Conservation (phyloP, 2,888 invertebrate genomes). For the Coleophora flavipennella region DNA sequence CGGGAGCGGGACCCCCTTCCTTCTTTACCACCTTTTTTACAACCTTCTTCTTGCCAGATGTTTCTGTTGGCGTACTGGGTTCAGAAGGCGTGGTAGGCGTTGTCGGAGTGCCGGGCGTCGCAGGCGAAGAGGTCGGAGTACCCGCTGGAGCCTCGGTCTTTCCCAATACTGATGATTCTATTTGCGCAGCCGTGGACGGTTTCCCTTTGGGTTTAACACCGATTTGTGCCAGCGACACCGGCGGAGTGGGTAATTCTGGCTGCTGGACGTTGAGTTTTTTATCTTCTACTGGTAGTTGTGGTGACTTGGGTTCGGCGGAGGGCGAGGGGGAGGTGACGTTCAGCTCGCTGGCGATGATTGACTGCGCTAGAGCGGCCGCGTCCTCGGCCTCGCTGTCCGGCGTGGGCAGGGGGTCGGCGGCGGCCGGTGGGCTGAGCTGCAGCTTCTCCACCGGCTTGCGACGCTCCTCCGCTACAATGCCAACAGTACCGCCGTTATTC, state of each 20-base stretch:
- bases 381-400: constrained; percentile 68
- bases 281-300: constrained; percentile 24
- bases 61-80: constrained; percentile 23
- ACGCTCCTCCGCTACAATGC: constrained; percentile 70
- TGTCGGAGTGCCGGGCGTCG: constrained; percentile 8
- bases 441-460: constrained; percentile 59
- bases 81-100: constrained; percentile 15
- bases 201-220: constrained; percentile 56
- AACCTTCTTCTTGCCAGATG: constrained; percentile 54
- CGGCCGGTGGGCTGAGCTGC: constrained; percentile 52
- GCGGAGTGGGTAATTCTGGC: constrained; percentile 61
- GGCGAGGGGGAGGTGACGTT: constrained; percentile 41
- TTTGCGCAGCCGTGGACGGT: constrained; percentile 47
- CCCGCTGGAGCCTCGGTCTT: constrained; percentile 18
- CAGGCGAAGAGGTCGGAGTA: constrained; percentile 12
- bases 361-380: constrained; percentile 57
- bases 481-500: constrained; percentile 64
- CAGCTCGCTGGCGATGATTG: constrained; percentile 65
- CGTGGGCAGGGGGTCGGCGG: constrained; percentile 54
- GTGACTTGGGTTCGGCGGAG: constrained; percentile 25
- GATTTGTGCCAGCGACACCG: constrained; percentile 67
- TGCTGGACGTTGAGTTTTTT: constrained; percentile 44
- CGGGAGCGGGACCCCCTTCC: constrained; percentile 38
- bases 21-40: constrained; percentile 70
- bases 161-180: constrained; percentile 51